phyloP scores from a whole-genome alignment of 2,797 vertebrate genomes.

The Phalloptychus januarius region DNA sequence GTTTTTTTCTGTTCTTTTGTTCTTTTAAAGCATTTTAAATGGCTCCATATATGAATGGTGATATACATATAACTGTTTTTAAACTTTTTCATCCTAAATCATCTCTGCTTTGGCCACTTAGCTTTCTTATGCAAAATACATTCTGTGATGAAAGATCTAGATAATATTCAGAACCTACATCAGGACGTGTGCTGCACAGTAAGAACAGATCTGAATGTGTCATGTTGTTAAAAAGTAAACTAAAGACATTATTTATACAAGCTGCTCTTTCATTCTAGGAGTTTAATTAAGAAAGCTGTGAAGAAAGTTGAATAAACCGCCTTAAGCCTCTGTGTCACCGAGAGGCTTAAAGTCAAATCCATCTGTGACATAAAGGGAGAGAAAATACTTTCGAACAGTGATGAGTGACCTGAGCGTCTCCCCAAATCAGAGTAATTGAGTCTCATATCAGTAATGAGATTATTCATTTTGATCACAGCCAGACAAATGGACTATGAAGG shows the following conservation, averaged over 20 bases:
- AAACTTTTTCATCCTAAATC: not conserved
- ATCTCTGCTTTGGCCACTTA: not conserved
- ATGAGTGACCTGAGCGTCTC: conserved; percentile 38
- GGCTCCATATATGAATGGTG: not conserved
- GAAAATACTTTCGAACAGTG: conserved; percentile 36
- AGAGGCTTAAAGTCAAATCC: conserved; percentile 25
- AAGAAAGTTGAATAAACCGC: conserved; percentile 13
- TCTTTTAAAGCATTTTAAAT: not conserved
- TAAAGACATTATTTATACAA: not conserved
- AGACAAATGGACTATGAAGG: conserved; percentile 53
- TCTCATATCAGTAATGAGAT: conserved; percentile 54
- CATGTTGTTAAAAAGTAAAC: not conserved
- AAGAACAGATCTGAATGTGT: not conserved
- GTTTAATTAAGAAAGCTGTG: conserved; percentile 5
- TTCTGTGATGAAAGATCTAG: not conserved
- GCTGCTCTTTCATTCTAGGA: not conserved
- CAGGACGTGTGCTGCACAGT: not conserved
- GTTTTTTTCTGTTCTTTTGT: not conserved
- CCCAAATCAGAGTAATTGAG: conserved; percentile 44
- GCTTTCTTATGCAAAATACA: not conserved
- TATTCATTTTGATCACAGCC: conserved; percentile 50
- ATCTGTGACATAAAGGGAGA: conserved; percentile 8
- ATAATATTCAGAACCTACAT: not conserved
- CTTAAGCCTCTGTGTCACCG: conserved; percentile 16
- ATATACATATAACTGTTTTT: not conserved